Evolutionary conservation across 92 coral and sea anemone genomes (phyloP), one percentile per base, ranked within the genome.

Genomic region (Epizoanthus fatuus): DNA sequence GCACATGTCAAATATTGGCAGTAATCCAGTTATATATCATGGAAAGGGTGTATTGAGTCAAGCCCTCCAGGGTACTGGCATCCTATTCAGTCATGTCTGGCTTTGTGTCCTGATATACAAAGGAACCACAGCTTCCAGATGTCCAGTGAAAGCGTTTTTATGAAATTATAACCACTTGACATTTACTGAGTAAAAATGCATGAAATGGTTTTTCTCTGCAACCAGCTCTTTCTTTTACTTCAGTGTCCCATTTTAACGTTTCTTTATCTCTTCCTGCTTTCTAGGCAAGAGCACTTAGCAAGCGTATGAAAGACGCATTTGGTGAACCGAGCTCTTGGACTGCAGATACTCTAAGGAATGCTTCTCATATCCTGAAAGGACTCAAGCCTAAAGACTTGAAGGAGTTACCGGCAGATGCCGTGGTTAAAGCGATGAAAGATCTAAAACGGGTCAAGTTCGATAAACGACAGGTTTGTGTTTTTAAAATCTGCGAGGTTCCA

Each of bases 331-430:
- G 42, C 59, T 38, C 82, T 14, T 77, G 82, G 82, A 77, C 82
- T 20, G 38, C 82, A 22, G 70, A 77, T n/a, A 45, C 47, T 59
- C 5, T 77, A 19, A 77, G 10, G 14, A 44, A 44, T n/a, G 82
- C 70, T 19, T 59, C 25, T 5, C 82, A 77, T 44, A 77, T 77
- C 20, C 71, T 77, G 29, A 77, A 77, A 42, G 82, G 82, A 19
- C 39, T 77, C 20, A 77, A 60, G 35, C 82, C 82, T 13, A 77
- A 60, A 58, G 82, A 77, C 51, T 39, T 77, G 70, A 77, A 77
- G 42, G 68, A 77, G 14, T 77, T 77, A 32, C 19, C 70, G 22
- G 39, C 42, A 49, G 44, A 68, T 10, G 82, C 64, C 3, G 82
- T 77, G 38, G 82, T 59, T 17, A 42, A 11, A 10, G 42, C 82